These are phyloP conservation scores for Anser brachyrhynchus DNA, from an alignment of 2,113 vertebrate species.

Conservation along the genomic window DNA sequence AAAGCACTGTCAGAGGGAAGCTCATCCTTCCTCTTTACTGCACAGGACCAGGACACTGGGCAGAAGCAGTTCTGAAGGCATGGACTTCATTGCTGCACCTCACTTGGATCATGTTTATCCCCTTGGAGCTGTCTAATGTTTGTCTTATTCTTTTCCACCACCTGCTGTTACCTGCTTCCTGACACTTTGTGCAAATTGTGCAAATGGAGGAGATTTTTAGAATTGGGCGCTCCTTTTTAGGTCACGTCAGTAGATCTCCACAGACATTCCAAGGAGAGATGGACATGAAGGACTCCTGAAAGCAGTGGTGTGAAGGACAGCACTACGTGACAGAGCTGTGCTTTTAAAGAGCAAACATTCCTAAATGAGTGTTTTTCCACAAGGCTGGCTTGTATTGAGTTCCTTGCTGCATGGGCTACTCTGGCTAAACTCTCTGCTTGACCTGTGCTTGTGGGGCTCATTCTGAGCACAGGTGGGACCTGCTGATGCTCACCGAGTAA, in stretches of 20 bases:
- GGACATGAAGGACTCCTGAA: not conserved
- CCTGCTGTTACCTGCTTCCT: not conserved
- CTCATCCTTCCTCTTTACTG: fast-evolving
- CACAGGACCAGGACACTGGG: not conserved
- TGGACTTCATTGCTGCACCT: not conserved
- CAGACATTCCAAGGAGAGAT: not conserved
- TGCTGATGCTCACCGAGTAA: fast-evolving
- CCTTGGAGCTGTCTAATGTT: not conserved
- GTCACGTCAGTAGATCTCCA: not conserved
- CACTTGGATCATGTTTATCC: not conserved
- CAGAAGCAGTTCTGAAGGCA: not conserved
- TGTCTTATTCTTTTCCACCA: not conserved
- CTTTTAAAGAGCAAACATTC: fast-evolving
- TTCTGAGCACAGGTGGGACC: fast-evolving
- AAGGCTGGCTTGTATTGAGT: not conserved
- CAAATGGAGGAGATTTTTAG: not conserved
- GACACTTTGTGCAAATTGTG: not conserved
- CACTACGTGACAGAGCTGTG: not conserved
- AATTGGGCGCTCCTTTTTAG: not conserved
- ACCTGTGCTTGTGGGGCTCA: fast-evolving
- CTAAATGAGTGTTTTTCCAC: not conserved
- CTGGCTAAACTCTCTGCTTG: not conserved
- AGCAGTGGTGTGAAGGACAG: not conserved
- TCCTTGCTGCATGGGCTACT: not conserved
- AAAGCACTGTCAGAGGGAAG: not conserved